Conservation (phyloP, 1,140 invertebrate genomes). For the Diabrotica undecimpunctata region DNA sequence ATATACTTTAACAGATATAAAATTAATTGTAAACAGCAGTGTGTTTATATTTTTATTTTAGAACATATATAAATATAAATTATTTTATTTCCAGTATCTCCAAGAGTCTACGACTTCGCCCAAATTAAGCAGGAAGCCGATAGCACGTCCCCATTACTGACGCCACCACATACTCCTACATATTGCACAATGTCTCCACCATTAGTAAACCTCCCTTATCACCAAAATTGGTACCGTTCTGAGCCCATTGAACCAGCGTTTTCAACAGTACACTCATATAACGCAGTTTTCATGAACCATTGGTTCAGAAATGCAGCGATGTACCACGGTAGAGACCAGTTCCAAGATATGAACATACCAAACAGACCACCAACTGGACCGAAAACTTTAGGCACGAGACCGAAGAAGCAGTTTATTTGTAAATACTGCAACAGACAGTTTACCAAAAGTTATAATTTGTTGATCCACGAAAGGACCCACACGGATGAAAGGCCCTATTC, state of each 20-base stretch:
- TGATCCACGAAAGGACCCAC: constrained; percentile 93
- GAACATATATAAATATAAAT: too few species aligned
- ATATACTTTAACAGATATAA: too few species aligned
- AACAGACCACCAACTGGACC: constrained; percentile 53
- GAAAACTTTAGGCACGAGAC: constrained; percentile 56
- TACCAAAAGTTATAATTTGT: constrained; percentile 93
- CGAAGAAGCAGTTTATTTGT: constrained; percentile 94
- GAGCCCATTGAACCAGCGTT: constrained; percentile 31
- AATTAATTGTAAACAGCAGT: too few species aligned
- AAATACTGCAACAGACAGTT: constrained; percentile 92
- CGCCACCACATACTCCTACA: constrained; percentile 69
- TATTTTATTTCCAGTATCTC: neutral
- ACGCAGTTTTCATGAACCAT: constrained; percentile 62
- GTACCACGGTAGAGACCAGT: constrained; percentile 51
- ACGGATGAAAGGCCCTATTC: constrained; percentile 95
- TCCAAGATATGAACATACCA: constrained; percentile 48
- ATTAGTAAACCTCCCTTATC: constrained; percentile 46
- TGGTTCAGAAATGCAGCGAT: constrained; percentile 68
- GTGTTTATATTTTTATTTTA: too few species aligned
- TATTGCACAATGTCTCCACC: constrained; percentile 50
- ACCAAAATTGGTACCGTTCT: constrained; percentile 43
- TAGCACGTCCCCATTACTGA: constrained; percentile 59
- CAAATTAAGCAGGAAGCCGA: constrained; percentile 60
- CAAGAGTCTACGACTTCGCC: constrained; percentile 16
- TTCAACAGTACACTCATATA: constrained; percentile 47